These are phyloP conservation scores for Trematocara macrostoma DNA, from an alignment of 2,113 vertebrate genomes.

Conservation along the genomic window DNA sequence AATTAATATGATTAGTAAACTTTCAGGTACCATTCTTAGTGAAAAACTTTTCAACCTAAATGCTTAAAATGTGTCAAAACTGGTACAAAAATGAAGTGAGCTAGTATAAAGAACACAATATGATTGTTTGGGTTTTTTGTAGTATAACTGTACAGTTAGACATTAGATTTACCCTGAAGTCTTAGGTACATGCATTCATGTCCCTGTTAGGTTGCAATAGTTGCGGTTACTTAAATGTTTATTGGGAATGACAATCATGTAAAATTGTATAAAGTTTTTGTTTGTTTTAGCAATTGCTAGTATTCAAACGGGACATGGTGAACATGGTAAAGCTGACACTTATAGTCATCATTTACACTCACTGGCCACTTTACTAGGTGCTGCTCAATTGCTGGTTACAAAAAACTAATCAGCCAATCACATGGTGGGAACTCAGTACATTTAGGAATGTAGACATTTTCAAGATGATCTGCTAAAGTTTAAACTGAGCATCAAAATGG, in stretches of 20 bases:
- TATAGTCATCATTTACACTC: neutral
- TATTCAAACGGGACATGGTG: fast-evolving
- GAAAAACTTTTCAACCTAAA: fast-evolving
- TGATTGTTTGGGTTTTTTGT: neutral
- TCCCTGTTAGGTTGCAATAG: neutral
- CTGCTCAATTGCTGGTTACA: fast-evolving
- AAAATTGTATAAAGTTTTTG: neutral
- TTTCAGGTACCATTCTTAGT: neutral
- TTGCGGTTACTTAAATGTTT: neutral
- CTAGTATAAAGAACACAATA: neutral
- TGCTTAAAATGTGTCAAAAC: fast-evolving
- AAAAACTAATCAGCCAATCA: neutral
- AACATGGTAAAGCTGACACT: neutral
- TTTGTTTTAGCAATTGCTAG: fast-evolving
- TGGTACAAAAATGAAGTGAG: neutral
- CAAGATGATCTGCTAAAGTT: neutral
- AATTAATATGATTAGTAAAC: neutral
- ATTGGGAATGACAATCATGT: fast-evolving
- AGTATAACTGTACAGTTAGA: fast-evolving
- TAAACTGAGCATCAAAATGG: neutral
- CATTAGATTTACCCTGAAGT: neutral
- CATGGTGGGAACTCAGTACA: neutral
- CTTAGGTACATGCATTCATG: neutral
- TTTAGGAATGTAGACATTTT: fast-evolving
- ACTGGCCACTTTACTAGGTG: neutral